phyloP scores from a whole-genome alignment of 1,140 invertebrate species.

The Drosophila tani region DNA sequence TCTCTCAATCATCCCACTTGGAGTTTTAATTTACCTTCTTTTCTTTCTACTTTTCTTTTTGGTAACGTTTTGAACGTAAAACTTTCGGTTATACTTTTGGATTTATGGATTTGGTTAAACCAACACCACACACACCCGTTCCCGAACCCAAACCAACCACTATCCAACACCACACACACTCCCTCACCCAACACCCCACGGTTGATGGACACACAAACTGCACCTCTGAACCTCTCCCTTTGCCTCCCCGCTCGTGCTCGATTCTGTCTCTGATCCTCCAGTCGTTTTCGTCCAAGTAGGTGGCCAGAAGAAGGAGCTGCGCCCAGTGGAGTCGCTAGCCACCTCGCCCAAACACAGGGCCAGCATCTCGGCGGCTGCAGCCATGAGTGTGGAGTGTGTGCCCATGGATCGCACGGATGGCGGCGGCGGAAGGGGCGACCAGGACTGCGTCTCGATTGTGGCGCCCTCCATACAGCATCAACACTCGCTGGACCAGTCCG shows the following conservation, averaged over 20 bases:
- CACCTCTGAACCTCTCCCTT: slow-evolving; percentile 18
- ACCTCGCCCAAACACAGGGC: slow-evolving; percentile 85
- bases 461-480: slow-evolving; percentile 75
- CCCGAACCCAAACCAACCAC: slow-evolving; percentile 32
- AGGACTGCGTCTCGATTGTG: slow-evolving; percentile 46
- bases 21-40: slow-evolving; percentile 80
- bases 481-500: slow-evolving; percentile 77
- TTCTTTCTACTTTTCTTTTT: slow-evolving; percentile 80
- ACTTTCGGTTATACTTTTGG: slow-evolving; percentile 80
- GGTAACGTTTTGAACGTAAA: slow-evolving; percentile 48
- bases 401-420: slow-evolving; percentile 61
- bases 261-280: slow-evolving; percentile 75
- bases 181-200: slow-evolving; percentile 48
- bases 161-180: slow-evolving; percentile 27
- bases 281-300: slow-evolving; percentile 85
- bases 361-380: slow-evolving; percentile 79
- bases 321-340: slow-evolving; percentile 74
- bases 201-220: slow-evolving; percentile 71
- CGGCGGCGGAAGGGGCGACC: slow-evolving; percentile 52
- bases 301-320: slow-evolving; percentile 83
- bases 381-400: slow-evolving; percentile 70
- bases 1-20: slow-evolving; percentile 20
- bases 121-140: slow-evolving; percentile 15
- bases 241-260: slow-evolving; percentile 49
- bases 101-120: slow-evolving; percentile 80